These are phyloP conservation scores for Suncus etruscus DNA, from an alignment of 2,113 vertebrate genomes.

Conservation along the genomic window DNA sequence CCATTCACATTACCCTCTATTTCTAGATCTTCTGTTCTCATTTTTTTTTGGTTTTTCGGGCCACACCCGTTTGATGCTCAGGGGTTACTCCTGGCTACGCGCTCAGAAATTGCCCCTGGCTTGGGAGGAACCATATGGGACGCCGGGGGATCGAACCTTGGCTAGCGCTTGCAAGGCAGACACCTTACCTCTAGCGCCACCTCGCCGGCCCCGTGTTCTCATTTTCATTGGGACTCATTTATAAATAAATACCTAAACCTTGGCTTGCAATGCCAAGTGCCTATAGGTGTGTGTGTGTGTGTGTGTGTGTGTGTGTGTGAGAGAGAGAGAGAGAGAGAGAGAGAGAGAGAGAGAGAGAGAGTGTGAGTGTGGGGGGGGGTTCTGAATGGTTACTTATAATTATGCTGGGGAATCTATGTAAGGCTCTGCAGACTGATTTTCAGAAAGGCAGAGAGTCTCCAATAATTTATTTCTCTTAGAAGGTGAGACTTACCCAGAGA, in stretches of 20 bases:
- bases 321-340: no score
- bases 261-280: not conserved
- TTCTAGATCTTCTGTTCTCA: constrained; percentile 11
- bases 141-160: no score
- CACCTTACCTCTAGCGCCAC: no score
- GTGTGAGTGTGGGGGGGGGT: not conserved
- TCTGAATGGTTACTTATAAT: not conserved
- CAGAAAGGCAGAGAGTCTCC: constrained; percentile 25
- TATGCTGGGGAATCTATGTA: not conserved
- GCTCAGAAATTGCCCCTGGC: no score
- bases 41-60: no score
- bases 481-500: not conserved
- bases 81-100: no score
- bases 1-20: not conserved
- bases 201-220: not conserved
- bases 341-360: no score
- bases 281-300: not conserved
- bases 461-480: constrained; percentile 6
- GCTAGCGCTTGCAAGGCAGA: no score
- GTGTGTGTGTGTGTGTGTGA: no score
- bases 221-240: not conserved
- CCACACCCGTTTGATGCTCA: no score
- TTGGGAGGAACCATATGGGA: no score
- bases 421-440: not conserved
- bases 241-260: not conserved